phyloP scores from a whole-genome alignment of 2,888 invertebrate genomes.

The Meliscaeva auricollis region DNA sequence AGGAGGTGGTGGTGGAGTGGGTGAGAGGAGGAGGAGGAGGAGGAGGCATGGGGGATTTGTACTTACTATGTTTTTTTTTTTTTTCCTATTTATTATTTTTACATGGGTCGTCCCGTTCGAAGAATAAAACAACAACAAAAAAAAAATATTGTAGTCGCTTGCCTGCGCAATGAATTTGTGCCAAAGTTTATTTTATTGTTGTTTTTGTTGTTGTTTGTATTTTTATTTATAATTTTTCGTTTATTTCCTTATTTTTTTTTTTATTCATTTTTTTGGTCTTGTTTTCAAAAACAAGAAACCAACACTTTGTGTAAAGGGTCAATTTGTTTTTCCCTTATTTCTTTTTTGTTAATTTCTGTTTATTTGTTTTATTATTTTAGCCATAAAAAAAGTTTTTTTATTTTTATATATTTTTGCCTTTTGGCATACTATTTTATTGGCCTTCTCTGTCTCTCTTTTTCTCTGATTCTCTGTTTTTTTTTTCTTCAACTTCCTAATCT shows the following conservation, averaged over 20 bases:
- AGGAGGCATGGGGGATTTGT: background rate
- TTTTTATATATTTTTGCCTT: background rate
- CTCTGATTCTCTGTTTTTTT: background rate
- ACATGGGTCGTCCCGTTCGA: slow-evolving; percentile 26
- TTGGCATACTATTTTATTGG: background rate
- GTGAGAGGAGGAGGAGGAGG: background rate
- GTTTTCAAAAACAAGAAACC: slow-evolving; percentile 17
- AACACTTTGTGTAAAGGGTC: slow-evolving; percentile 41
- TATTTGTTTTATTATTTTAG: background rate
- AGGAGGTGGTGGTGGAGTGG: background rate
- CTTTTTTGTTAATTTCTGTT: background rate
- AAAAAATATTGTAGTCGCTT: slow-evolving; percentile 47
- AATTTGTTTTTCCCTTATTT: slow-evolving; percentile 31
- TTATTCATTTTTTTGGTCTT: background rate
- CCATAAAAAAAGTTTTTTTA: background rate
- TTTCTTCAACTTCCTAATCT: no score
- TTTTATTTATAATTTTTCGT: slow-evolving; percentile 26
- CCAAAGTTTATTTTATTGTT: slow-evolving; percentile 56
- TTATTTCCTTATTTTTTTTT: background rate
- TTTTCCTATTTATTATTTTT: slow-evolving; percentile 3
- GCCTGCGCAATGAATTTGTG: slow-evolving; percentile 67
- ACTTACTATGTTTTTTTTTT: slow-evolving; percentile 13
- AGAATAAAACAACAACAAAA: slow-evolving; percentile 7
- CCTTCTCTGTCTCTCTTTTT: background rate
- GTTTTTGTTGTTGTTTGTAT: slow-evolving; percentile 16